Evolutionary conservation across 2,113 vertebrate species (phyloP).

Genomic region (Megaleporinus macrocephalus): DNA sequence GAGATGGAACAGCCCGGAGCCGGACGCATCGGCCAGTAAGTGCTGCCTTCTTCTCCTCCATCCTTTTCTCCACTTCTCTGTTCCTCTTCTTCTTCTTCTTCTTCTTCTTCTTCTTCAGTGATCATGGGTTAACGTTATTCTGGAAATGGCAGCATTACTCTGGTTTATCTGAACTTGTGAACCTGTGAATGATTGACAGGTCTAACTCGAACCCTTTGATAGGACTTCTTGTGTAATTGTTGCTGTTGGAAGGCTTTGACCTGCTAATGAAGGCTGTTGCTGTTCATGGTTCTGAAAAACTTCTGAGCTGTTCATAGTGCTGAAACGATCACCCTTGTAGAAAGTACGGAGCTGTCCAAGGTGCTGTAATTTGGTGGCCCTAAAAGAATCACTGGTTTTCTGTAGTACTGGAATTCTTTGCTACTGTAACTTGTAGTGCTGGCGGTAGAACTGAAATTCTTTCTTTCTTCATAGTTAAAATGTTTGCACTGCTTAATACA

Average conservation of each 20-base stretch:
- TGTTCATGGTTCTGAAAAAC: too few relatives aligned
- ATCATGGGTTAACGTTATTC: not conserved
- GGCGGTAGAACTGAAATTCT: too few relatives aligned
- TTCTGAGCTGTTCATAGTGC: too few relatives aligned
- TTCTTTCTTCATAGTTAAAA: too few relatives aligned
- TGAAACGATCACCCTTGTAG: not conserved
- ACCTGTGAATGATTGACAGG: not conserved
- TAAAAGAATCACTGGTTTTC: not conserved
- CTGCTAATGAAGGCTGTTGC: too few relatives aligned
- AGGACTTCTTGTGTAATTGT: too few relatives aligned
- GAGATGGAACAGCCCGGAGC: constrained; percentile 68
- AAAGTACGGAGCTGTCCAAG: constrained; percentile 60
- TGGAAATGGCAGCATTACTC: not conserved
- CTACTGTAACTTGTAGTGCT: too few relatives aligned
- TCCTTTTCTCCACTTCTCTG: not conserved
- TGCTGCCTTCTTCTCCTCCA: constrained; percentile 17
- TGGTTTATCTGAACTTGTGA: not conserved
- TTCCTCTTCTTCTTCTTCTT: not conserved
- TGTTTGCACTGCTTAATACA: too few relatives aligned
- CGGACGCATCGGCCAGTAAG: constrained; percentile 65
- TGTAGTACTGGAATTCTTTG: too few relatives aligned
- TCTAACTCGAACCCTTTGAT: too few relatives aligned
- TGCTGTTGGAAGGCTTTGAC: too few relatives aligned
- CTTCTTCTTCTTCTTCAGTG: not conserved
- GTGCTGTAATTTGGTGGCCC: constrained; percentile 59